Evolutionary conservation across 2,888 invertebrate genomes (phyloP), one percentile per base, ranked within the genome.

Genomic region (Cryptophagus acutangulus): DNA sequence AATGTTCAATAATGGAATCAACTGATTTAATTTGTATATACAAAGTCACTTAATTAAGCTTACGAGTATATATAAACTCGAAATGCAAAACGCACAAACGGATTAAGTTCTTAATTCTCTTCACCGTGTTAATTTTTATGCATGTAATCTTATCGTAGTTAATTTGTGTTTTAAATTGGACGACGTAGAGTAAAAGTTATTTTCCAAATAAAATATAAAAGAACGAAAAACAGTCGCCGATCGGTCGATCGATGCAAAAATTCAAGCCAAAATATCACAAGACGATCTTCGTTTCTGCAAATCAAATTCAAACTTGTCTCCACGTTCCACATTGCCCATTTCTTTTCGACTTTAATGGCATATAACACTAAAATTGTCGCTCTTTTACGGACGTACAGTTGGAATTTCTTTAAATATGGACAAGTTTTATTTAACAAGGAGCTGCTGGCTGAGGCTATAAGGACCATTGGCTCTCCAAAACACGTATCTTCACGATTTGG

Each of bases 401-500:
- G 12, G 31, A 31, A 12, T 16, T 15, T 14, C 4, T 12, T 4
- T 12, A 4, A 12, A 28, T 6, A 31, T 15, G 31, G 31, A 48
- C 47, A 46, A 45, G 47, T 52, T 57, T 57, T 53, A 57, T 54
- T 58, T 58, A 59, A 59, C 58, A 58, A 61, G 59, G 40, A 56
- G 57, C 34, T 18, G 34, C 20, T 9, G 18, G 9, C 13, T 20
- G 34, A 14, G 17, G 12, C 46, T 47, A 48, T 49, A 43, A 49
- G 63, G 63, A 61, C 63, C 66, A 67, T 69, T 69, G 67, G 59
- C 63, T 66, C 66, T 67, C 67, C 68, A 62, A 65, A 66, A 70
- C 70, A 69, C 69, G 69, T 70, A 70, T 68, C 70, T 65, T 66
- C 67, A 65, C 69, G 69, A 71, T 71, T 71, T 70, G 66, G 70